Evolutionary conservation across 2,113 vertebrate species (phyloP).

Genomic region (Sebastes schlegelii): DNA sequence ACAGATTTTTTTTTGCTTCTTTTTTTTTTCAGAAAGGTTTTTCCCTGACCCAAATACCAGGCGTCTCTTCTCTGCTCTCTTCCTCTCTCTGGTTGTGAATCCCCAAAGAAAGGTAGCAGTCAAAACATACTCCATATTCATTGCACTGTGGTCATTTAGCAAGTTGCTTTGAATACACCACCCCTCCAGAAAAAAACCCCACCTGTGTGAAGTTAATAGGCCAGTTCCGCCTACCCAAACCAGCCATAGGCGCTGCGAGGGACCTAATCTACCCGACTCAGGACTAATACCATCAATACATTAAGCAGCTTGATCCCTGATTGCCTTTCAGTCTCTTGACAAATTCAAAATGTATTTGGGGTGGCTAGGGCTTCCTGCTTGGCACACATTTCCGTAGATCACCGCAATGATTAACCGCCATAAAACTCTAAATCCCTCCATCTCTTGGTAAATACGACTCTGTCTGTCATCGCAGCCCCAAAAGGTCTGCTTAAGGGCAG

Average conservation of each 20-base stretch:
- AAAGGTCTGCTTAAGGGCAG: conserved; percentile 41
- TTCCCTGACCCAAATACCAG: conserved; percentile 64
- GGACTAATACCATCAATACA: conserved; percentile 71
- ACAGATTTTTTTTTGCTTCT: conserved; percentile 36
- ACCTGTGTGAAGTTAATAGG: conserved; percentile 62
- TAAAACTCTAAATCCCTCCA: conserved; percentile 52
- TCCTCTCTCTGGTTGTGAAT: conserved; percentile 17
- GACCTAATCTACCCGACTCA: conserved; percentile 71
- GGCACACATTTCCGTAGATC: conserved; percentile 61
- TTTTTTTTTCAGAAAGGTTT: conserved; percentile 24
- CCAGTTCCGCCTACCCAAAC: conserved; percentile 46
- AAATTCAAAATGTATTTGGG: conserved; percentile 67
- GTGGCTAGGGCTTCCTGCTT: conserved; percentile 20
- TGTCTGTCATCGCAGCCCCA: conserved; percentile 25
- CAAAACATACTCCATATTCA: conserved; percentile 51
- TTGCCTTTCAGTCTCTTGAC: conserved; percentile 61
- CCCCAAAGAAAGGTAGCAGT: conserved; percentile 39
- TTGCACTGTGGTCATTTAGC: conserved; percentile 50
- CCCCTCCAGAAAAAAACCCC: neutral
- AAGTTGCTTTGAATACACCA: conserved; percentile 33
- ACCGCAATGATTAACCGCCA: conserved; percentile 71
- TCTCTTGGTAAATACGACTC: conserved; percentile 48
- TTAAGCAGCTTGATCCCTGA: conserved; percentile 69
- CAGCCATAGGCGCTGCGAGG: conserved; percentile 50
- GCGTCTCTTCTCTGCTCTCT: neutral